A percentile compares a stretch with the other conserved stretches of the same genome.
Conservation (phyloP, 2,113 vertebrate genomes). For the Pangasianodon gigas region DNA sequence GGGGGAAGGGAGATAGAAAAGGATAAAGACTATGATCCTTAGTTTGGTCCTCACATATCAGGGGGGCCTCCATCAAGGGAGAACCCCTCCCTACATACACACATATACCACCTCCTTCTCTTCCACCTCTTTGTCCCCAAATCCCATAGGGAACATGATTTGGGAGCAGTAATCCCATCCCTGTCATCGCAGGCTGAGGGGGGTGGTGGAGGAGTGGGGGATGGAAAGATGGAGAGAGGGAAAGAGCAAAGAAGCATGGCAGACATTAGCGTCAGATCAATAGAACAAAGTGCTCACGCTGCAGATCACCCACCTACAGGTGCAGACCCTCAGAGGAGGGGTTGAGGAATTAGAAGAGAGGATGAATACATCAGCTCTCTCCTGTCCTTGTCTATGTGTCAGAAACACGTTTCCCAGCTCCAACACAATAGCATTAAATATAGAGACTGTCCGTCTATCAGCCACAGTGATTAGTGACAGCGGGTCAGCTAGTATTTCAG, state of each 20-base stretch:
- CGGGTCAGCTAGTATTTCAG: not conserved
- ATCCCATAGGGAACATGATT: conserved; percentile 41
- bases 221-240: conserved; percentile 20
- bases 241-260: conserved; percentile 26
- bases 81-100: conserved; percentile 49
- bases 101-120: conserved; percentile 17
- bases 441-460: not conserved
- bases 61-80: conserved; percentile 51
- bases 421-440: conserved; percentile 31
- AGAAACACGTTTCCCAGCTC: conserved; percentile 12
- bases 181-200: conserved; percentile 46
- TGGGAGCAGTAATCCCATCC: conserved; percentile 55
- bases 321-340: conserved; percentile 38
- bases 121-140: not conserved
- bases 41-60: conserved; percentile 65
- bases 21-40: conserved; percentile 58
- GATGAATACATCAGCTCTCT: conserved; percentile 16
- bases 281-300: conserved; percentile 63
- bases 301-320: conserved; percentile 44
- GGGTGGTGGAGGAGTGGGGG: conserved; percentile 31
- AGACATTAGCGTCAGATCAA: conserved; percentile 60
- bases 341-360: not conserved
- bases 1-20: not conserved
- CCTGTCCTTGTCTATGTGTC: not conserved
- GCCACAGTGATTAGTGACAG: conserved; percentile 6